Conservation (phyloP, 2,888 invertebrate species). For the Troides helena region DNA sequence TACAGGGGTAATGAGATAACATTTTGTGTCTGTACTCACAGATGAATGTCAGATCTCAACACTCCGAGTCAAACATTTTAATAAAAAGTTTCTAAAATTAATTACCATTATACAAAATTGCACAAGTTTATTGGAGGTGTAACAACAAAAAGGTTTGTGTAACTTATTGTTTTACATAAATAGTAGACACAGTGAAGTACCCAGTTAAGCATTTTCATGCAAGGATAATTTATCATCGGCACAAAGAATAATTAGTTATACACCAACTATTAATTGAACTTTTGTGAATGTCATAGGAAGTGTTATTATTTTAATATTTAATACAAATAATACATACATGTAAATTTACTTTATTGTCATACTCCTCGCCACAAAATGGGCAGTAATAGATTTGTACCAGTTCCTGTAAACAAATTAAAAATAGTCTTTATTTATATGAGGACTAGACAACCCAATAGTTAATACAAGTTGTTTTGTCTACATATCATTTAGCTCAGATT, state of each 20-base stretch:
- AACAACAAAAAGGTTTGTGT: neutral
- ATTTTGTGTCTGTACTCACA: too few relatives aligned
- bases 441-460: neutral
- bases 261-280: neutral
- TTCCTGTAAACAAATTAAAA: constrained; percentile 55
- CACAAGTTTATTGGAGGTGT: neutral
- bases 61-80: too few relatives aligned
- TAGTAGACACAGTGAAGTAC: neutral
- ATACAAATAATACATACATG: constrained; percentile 65
- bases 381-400: constrained; percentile 63
- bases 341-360: constrained; percentile 83
- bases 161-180: neutral
- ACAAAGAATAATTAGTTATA: neutral
- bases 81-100: too few relatives aligned
- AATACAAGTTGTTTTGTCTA: too few relatives aligned
- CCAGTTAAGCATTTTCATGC: neutral
- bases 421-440: neutral
- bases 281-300: neutral
- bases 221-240: neutral
- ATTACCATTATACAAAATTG: neutral
- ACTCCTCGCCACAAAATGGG: constrained; percentile 83
- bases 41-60: too few relatives aligned
- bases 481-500: too few relatives aligned
- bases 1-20: too few relatives aligned
- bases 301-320: neutral